Evolutionary conservation across 2,113 vertebrate genomes (phyloP).

Genomic region (Perca schrenkii): DNA sequence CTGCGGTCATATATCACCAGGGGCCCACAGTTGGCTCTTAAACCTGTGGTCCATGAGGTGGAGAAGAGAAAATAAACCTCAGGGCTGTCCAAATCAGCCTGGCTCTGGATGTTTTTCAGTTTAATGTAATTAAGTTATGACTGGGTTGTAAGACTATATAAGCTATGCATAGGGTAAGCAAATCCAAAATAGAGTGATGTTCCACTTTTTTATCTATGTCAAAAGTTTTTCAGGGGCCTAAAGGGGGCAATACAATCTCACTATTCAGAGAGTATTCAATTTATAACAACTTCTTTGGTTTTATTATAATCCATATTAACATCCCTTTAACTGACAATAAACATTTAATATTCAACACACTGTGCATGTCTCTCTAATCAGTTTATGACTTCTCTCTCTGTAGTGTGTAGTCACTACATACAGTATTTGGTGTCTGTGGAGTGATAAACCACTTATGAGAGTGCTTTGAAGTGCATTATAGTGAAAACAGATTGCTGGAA

Average conservation of each 20-base stretch:
- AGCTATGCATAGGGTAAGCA: conserved; percentile 24
- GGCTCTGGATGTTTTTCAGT: conserved; percentile 49
- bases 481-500: conserved; percentile 61
- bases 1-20: conserved; percentile 76
- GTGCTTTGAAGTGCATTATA: conserved; percentile 46
- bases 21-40: conserved; percentile 65
- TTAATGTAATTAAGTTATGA: conserved; percentile 52
- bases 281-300: no score
- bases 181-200: conserved; percentile 36
- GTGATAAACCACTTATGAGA: conserved; percentile 54
- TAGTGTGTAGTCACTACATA: conserved; percentile 27
- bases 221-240: neutral
- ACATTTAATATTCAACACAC: neutral
- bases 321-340: neutral
- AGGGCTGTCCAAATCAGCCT: conserved; percentile 45
- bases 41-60: conserved; percentile 65
- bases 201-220: neutral
- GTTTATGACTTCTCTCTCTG: conserved; percentile 16
- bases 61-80: conserved; percentile 69
- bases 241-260: neutral
- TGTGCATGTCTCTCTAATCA: conserved; percentile 16
- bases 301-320: neutral
- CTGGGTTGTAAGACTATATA: conserved; percentile 48
- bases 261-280: neutral
- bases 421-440: conserved; percentile 41